Base-by-base conservation (phyloP, 2,888 invertebrate species). In the Pseudococcus viburni region DNA sequence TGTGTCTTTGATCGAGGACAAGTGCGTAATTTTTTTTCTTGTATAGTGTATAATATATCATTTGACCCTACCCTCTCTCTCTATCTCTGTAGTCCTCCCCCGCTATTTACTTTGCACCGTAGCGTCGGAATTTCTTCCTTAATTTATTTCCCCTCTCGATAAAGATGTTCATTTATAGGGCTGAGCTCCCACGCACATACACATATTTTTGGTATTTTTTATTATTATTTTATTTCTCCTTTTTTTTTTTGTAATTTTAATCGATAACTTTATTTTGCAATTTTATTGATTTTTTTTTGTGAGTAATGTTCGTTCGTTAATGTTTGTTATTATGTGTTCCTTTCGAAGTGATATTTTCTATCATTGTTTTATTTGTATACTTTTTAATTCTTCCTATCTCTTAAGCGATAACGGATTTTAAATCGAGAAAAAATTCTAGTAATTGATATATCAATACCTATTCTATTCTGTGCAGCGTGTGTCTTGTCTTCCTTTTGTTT, bases 241-340 rank as follows among this genome's bases (percentile, higher is more conserved):
- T 9, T 19, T 19, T 59, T 59, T 19, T 59, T 59, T 59, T 59
- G n/a, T 59, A 80, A 42, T 19, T 80, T 80, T 73, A 15, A 33
- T 33, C 26, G 26, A 33, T 33, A 33, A 33, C 26, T 33, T 33
- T 33, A 33, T 33, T 73, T 80, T 19, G 19, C 42, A 22, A 26
- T 80, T 80, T 80, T 26, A 80, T 80, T n/a, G 42, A 33, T 42
- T 42, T 33, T 42, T 33, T 73, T 15, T 9, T 73, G 68, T 33
- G 68, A 73, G 68, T 84, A 51, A 46, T 84, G 12, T 55, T 85
- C 59, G 39, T 51, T 85, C 48, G 55, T 39, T 85, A 85, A 48
- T 85, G 26, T 85, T 85, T 48, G 46, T 85, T 86, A 59, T 42
- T 86, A 86, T 86, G 86, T 86, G 86, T 86, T 86, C 86, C 86